Conservation (phyloP, 2,888 invertebrate species). For the Hirtodrosophila cameraria region DNA sequence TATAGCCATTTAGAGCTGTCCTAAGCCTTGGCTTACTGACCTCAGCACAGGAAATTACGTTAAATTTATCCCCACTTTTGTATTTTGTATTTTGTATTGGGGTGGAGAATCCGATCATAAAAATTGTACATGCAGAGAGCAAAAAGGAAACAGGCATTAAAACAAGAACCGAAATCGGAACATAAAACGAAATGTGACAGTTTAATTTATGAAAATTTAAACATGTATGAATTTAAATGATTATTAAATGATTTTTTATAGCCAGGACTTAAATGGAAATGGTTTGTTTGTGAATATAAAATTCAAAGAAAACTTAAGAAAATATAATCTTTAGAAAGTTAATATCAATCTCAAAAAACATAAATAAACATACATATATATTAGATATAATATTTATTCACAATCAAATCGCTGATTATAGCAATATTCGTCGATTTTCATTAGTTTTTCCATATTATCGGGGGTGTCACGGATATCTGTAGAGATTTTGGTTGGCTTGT, state of each 20-base stretch:
- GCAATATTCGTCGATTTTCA: no score
- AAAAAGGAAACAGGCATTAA: constrained; percentile 23
- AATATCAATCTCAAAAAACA: no score
- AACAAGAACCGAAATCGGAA: constrained; percentile 7
- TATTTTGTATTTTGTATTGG: background rate
- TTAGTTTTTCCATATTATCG: no score
- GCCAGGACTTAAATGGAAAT: no score
- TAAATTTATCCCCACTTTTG: constrained; percentile 11
- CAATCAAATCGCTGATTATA: no score
- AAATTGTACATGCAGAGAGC: constrained; percentile 24
- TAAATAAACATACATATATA: no score
- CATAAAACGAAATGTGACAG: constrained; percentile 36
- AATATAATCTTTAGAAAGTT: no score
- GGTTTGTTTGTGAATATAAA: no score
- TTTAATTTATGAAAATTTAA: constrained; percentile 44
- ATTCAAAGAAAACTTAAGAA: no score
- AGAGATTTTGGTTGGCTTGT: no score
- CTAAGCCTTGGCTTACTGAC: constrained; percentile 7
- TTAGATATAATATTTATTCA: no score
- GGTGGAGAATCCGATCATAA: constrained; percentile 29
- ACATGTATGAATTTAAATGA: constrained; percentile 20
- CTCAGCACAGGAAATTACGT: constrained; percentile 29
- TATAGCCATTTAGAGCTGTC: background rate
- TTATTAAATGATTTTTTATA: constrained; percentile 23
- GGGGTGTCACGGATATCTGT: no score